Evolutionary conservation across 37 sponge, comb jelly and placozoan genomes (phyloP), one percentile per base, ranked within the genome.

Genomic region (Lycopodina hypogea): DNA sequence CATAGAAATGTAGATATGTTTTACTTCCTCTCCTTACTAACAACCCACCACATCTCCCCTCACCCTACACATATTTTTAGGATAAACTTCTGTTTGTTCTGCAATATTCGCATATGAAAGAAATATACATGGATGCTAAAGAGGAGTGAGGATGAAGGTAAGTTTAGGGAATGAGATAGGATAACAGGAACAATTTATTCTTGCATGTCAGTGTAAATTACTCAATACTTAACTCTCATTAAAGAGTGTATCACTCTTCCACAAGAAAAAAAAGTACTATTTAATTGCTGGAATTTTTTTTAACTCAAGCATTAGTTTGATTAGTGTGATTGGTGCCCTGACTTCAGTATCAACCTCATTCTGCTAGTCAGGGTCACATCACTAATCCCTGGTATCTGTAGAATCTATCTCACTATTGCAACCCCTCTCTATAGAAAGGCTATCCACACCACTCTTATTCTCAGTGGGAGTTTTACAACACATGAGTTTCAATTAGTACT

Each of bases 381-480:
- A n/a, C n/a, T n/a, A n/a, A n/a, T n/a, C n/a, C n/a, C n/a, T n/a
- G n/a, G n/a, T n/a, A n/a, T n/a, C n/a, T n/a, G n/a, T n/a, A n/a
- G n/a, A n/a, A n/a, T n/a, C n/a, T n/a, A n/a, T n/a, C n/a, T n/a
- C n/a, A n/a, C n/a, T n/a, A n/a, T n/a, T n/a, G n/a, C n/a, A n/a
- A n/a, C n/a, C n/a, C n/a, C n/a, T n/a, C n/a, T n/a, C n/a, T n/a
- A n/a, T n/a, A n/a, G n/a, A n/a, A n/a, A n/a, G n/a, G n/a, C n/a
- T n/a, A n/a, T n/a, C n/a, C n/a, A n/a, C n/a, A n/a, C n/a, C n/a
- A n/a, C n/a, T n/a, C n/a, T n/a, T n/a, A n/a, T n/a, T n/a, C n/a
- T n/a, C n/a, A n/a, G n/a, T n/a, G 42, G 74, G 62, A 1, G 62
- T 78, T 17, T 61, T 89, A 32, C 86, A 85, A 34, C 33, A 80